Base-by-base conservation (phyloP, 2,888 invertebrate species). In the Pheosia tremula region DNA sequence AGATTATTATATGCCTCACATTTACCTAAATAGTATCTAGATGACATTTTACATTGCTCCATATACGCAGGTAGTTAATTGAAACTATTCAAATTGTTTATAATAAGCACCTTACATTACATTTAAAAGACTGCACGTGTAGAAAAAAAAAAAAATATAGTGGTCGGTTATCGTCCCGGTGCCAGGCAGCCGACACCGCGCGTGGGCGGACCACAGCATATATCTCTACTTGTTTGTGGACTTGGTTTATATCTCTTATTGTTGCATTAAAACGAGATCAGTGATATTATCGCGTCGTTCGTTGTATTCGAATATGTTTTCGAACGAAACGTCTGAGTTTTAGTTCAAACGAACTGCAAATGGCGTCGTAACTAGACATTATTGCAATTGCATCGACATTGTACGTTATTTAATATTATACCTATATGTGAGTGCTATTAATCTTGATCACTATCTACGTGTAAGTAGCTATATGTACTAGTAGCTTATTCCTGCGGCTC, bases 181-280 rank as follows among this genome's bases (percentile, higher is more conserved):
- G 56, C 7, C 36, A 10, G 41, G 1, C 45, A 39, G 39, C 4
- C 39, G 39, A 43, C 43, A 24, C 56, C 36, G 52, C 56, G 70
- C 74, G 71, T 74, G 76, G 67, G 73, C 60, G 66, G 69, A 67
- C 59, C 58, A 66, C 54, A 61, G 62, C 64, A 62, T 64, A 67
- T 64, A 69, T 62, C 60, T 69, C 59, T 64, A 64, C 64, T 60
- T 60, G 61, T 57, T 63, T 66, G 64, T 64, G 57, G 62, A 67
- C 66, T 61, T 60, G 53, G 45, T 54, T 59, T 71, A 63, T 60
- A 74, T 62, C 56, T 64, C 52, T 50, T 62, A 63, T 65, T 74
- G 59, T 66, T 66, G 62, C 55, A 63, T 59, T 62, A 60, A 65
- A 69, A 67, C 58, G 52, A 63, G 66, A 66, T 66, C 64, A 66